phyloP scores from a whole-genome alignment of 2,888 invertebrate species.

The Linnaemya tessellans region DNA sequence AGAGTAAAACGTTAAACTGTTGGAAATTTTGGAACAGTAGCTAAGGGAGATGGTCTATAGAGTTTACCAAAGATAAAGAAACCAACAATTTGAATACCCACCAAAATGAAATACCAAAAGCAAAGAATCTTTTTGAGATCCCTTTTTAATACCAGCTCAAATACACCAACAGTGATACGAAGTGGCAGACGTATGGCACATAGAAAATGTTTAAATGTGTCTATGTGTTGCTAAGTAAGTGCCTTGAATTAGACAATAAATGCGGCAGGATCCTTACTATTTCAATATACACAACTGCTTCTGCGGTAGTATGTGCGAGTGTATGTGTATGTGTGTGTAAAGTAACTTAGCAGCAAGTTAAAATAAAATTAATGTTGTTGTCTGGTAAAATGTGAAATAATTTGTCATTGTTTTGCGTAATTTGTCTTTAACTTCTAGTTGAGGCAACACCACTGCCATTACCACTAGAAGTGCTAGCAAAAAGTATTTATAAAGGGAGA shows the following conservation, averaged over 20 bases:
- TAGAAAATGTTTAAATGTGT: background rate
- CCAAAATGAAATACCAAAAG: constrained; percentile 9
- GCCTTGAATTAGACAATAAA: background rate
- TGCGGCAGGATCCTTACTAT: background rate
- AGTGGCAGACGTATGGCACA: constrained; percentile 23
- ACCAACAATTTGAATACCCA: constrained; percentile 28
- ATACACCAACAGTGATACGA: constrained; percentile 3
- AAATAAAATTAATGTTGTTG: constrained; percentile 72
- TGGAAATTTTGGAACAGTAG: background rate
- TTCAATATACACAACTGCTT: background rate
- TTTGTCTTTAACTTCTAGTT: constrained; percentile 73
- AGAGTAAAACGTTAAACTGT: constrained; percentile 16
- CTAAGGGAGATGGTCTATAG: background rate
- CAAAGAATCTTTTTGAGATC: constrained; percentile 15
- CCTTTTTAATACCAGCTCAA: constrained; percentile 34
- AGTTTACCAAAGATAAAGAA: constrained; percentile 17
- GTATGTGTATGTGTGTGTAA: background rate
- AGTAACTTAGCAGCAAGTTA: constrained; percentile 64
- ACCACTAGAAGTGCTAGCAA: background rate
- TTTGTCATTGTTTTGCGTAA: constrained; percentile 74
- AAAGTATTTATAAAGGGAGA: background rate
- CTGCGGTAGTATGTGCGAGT: background rate
- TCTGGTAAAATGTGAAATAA: constrained; percentile 73
- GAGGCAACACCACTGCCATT: constrained; percentile 29
- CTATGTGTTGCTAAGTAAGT: background rate